Evolutionary conservation across 2,888 invertebrate species (phyloP).

Genomic region (Drosophila yooni): DNA sequence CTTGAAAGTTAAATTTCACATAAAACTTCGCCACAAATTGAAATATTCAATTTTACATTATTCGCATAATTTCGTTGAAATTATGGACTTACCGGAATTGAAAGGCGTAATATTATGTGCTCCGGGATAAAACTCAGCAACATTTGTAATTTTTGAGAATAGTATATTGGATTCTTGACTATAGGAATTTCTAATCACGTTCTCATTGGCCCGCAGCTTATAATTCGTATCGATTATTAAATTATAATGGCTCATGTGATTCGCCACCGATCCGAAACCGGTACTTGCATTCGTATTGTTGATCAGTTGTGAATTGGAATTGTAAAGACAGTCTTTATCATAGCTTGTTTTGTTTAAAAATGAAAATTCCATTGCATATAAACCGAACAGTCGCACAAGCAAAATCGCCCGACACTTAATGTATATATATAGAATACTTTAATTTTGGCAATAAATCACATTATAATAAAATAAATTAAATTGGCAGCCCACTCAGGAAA

Average conservation of each 20-base stretch:
- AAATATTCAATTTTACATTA: not conserved
- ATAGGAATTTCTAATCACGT: conserved; percentile 59
- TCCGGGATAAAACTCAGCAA: conserved; percentile 69
- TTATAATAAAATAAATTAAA: conserved; percentile 53
- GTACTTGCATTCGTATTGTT: conserved; percentile 54
- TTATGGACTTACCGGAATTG: conserved; percentile 55
- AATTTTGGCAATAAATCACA: conserved; percentile 54
- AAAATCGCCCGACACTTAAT: conserved; percentile 44
- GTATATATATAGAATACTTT: conserved; percentile 22
- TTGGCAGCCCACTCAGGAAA: conserved; percentile 51
- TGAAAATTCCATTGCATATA: conserved; percentile 81
- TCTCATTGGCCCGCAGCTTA: conserved; percentile 67
- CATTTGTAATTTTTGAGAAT: conserved; percentile 71
- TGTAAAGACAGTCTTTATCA: conserved; percentile 81
- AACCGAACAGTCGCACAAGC: conserved; percentile 14
- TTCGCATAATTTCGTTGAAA: not conserved
- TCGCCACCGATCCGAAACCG: conserved; percentile 57
- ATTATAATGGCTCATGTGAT: conserved; percentile 73
- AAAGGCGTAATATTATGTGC: conserved; percentile 64
- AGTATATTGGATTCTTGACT: conserved; percentile 68
- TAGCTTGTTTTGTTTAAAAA: conserved; percentile 81
- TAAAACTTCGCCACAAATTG: not conserved
- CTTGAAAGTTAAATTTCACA: not conserved
- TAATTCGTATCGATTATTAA: conserved; percentile 69
- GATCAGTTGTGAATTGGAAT: conserved; percentile 58